phyloP scores from a whole-genome alignment of 2,888 invertebrate genomes.

The Lasioglossum leucozonium region DNA sequence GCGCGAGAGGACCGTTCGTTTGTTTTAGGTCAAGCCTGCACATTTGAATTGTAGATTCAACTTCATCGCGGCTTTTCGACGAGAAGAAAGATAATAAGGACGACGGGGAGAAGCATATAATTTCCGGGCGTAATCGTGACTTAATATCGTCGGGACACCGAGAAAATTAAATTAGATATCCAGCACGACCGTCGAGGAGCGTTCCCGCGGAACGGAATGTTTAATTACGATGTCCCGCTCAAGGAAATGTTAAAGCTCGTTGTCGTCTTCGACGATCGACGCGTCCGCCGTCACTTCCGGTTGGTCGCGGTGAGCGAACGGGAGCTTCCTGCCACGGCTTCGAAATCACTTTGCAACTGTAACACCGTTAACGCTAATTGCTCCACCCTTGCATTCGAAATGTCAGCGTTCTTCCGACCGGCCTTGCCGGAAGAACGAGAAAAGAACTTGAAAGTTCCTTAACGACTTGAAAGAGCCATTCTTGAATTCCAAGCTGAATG shows the following conservation, averaged over 20 bases:
- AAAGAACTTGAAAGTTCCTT: conserved; percentile 53
- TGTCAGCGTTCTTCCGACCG: conserved; percentile 48
- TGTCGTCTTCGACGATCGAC: conserved; percentile 10
- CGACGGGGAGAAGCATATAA: conserved; percentile 8
- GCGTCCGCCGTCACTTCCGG: neutral
- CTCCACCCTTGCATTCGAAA: conserved; percentile 47
- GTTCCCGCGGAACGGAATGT: neutral
- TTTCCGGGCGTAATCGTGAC: conserved; percentile 32
- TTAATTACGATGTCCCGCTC: conserved; percentile 20
- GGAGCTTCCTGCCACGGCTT: conserved; percentile 3
- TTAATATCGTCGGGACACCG: conserved; percentile 18
- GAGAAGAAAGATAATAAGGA: conserved; percentile 31
- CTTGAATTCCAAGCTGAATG: conserved; percentile 47
- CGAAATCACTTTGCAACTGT: conserved; percentile 49
- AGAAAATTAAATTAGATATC: conserved; percentile 41
- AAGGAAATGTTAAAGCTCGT: conserved; percentile 7
- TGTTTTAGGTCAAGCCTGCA: conserved; percentile 50
- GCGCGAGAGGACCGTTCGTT: conserved; percentile 37
- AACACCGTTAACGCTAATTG: conserved; percentile 59
- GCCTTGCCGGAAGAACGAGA: conserved; percentile 32
- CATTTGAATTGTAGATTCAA: conserved; percentile 57
- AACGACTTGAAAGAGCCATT: conserved; percentile 52
- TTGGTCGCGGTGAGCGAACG: neutral
- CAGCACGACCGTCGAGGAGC: neutral
- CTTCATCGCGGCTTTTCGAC: conserved; percentile 14